Conservation (phyloP, 2,888 invertebrate genomes). For the Drosophila paranaensis region DNA sequence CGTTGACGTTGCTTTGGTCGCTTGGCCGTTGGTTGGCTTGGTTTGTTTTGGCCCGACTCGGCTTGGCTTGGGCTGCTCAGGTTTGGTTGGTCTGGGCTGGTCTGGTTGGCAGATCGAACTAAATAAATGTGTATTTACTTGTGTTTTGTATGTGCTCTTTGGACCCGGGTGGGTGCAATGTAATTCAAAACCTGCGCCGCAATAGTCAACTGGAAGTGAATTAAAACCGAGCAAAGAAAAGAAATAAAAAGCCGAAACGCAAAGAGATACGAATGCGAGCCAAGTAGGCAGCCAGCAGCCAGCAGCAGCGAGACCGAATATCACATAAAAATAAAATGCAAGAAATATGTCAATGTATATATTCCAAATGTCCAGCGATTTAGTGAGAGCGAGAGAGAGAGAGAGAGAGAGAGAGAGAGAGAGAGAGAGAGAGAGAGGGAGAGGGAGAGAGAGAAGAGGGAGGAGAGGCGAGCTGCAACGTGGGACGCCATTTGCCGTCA, state of each 20-base stretch:
- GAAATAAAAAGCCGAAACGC: slow-evolving; percentile 1
- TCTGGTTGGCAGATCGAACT: slow-evolving; percentile 62
- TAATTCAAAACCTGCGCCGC: slow-evolving; percentile 66
- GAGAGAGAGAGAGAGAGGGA: neutral
- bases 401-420: neutral
- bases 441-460: neutral
- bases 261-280: slow-evolving; percentile 28
- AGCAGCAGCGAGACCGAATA: slow-evolving; percentile 10
- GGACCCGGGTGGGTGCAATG: slow-evolving; percentile 54
- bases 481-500: slow-evolving; percentile 68
- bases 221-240: slow-evolving; percentile 37
- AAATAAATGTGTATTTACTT: slow-evolving; percentile 75
- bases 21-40: slow-evolving; percentile 6
- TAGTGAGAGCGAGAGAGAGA: slow-evolving; percentile 39
- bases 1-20: slow-evolving; percentile 7
- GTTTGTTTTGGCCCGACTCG: neutral
- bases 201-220: slow-evolving; percentile 56
- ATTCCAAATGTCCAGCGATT: slow-evolving; percentile 68
- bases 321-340: slow-evolving; percentile 13
- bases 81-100: slow-evolving; percentile 2
- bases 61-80: neutral
- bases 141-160: slow-evolving; percentile 31
- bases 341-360: slow-evolving; percentile 78
- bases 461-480: slow-evolving; percentile 40
- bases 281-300: slow-evolving; percentile 14